Evolutionary conservation across 2,888 invertebrate genomes (phyloP).

Genomic region (Cataglyphis altisquamis): DNA sequence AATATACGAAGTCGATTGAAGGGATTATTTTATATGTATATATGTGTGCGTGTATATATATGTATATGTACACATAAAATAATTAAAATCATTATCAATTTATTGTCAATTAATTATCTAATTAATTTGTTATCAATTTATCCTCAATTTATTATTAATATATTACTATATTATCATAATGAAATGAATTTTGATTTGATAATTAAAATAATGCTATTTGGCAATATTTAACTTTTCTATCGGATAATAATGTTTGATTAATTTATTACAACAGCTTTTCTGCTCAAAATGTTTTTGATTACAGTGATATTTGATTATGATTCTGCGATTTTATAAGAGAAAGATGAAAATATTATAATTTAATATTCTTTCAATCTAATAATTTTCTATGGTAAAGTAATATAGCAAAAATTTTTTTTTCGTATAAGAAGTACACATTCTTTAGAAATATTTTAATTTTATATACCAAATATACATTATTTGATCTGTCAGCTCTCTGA

Average conservation of each 20-base stretch:
- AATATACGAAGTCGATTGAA: background rate
- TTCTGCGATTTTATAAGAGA: background rate
- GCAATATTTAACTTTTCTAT: background rate
- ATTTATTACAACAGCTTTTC: background rate
- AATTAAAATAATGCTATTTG: background rate
- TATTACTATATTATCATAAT: background rate
- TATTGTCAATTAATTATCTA: background rate
- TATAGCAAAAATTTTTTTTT: background rate
- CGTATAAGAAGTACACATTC: no score
- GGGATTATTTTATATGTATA: background rate
- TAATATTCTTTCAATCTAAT: background rate
- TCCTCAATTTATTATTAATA: background rate
- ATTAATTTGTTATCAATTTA: background rate
- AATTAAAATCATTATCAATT: background rate
- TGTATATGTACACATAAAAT: background rate
- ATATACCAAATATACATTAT: background rate
- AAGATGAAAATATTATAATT: background rate
- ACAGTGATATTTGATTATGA: background rate
- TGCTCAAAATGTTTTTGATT: background rate
- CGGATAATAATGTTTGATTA: background rate
- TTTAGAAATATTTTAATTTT: background rate
- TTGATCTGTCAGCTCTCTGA: background rate
- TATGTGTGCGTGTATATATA: background rate
- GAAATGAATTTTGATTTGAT: constrained; percentile 6
- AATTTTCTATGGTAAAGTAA: background rate